Base-by-base conservation (phyloP, 2,113 vertebrate genomes). In the Stegastes partitus region DNA sequence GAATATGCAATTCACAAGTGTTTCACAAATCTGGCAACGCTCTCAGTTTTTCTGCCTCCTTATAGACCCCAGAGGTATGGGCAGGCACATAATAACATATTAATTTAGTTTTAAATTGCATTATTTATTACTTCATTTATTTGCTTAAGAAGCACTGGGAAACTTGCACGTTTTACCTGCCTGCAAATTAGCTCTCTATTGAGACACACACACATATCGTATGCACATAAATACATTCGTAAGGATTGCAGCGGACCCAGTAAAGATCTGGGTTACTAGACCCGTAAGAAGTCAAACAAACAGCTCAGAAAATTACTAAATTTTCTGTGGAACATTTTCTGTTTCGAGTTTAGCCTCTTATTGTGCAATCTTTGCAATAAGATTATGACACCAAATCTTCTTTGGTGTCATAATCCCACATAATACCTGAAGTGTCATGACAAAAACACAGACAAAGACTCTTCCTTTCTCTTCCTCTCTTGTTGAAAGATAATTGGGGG, bases 101-200 rank as follows among this genome's bases (percentile, higher is more conserved):
- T 76, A 69, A 90, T 88, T 86, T 83, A 62, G 66, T 57, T 31
- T 88, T 74, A 85, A 81, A 85, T 83, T 74, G 77, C 68, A 86
- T 87, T 86, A 89, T 90, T 90, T 77, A 93, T 86, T 74, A 71
- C 54, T 79, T 81, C 56, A 72, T 83, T 87, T 83, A 87, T 83
- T 88, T 86, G 68, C 71, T 84, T 47, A 71, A 70, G 42, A 85
- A 82, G 76, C 70, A 74, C 18, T 56, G 50, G 50, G 22, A 73
- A 83, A 63, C 34, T 19, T 63, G 51, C 28, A 54, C 58, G 19
- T 56, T 79, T 39, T 57, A 47, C 42, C 39, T 68, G 37, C 53
- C 47, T 45, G 37, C 21, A 70, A 77, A 82, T 68, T 19, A 68
- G 31, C 6, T 28, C 47, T 75, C 57, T 64, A 26, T 12, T 54